Evolutionary conservation across 2,113 vertebrate species (phyloP), one percentile per base, ranked within the genome.

Genomic region (Lophura nycthemera): DNA sequence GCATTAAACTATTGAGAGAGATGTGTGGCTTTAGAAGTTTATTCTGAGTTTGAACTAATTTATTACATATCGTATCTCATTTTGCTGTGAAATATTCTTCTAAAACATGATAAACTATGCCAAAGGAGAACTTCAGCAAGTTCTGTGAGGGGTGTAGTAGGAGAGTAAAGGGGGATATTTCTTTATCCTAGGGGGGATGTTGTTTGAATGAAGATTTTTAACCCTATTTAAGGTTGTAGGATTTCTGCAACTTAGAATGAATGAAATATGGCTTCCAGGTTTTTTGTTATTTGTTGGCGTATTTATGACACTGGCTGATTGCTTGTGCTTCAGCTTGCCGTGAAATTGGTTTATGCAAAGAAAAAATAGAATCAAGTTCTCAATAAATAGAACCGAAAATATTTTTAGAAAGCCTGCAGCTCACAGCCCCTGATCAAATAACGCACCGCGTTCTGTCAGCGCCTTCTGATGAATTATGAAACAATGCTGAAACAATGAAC

Each of bases 401-500:
- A 96, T 90, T 90, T 95, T 96, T 96, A 90, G 93, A 75, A 78
- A 93, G 52, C 82, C 56, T 54, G 2, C 65, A 88, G 72, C 79
- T 90, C 2, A 0, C 56, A 83, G 72, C 8, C 38, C 22, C 40
- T 81, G 83, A 90, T 96, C 57, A 92, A 72, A 65, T 89, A 91
- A 47, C 38, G 25, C 10, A 12, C 10, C 0, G 0, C 36, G 65
- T 65, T 80, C 88, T 88, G 65, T 92, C 78, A 92, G 54, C 74
- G 74, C 50, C 84, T 83, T 77, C 75, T 80, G 78, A 89, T 80
- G 80, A 93, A 93, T 92, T 90, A 94, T 90, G 69, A 13, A 95
- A 70, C 73, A 40, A 7, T 18, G 22, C 60, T 66, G 86, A 15
- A 52, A 52, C 15, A 30, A 54, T 30, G 52, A 54, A 54, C 27